Evolutionary conservation across 1,140 invertebrate genomes (phyloP), one percentile per base, ranked within the genome.

Genomic region (Pachyrhynchus sulphureomaculatus): DNA sequence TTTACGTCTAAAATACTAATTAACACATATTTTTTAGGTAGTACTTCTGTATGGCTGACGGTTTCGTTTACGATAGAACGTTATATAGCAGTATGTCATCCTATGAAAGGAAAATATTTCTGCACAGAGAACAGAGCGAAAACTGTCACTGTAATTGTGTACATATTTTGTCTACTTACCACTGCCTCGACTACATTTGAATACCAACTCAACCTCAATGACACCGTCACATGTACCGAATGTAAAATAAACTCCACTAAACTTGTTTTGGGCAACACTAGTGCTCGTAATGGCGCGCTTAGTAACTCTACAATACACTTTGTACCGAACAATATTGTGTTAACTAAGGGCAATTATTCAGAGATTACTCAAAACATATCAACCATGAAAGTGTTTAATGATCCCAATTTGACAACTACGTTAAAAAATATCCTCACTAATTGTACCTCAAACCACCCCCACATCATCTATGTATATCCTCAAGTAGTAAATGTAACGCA

Each of bases 11-110:
- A n/a, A n/a, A n/a, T n/a, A n/a, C n/a, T n/a, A n/a, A n/a, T n/a
- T n/a, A n/a, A n/a, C n/a, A n/a, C n/a, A n/a, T n/a, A n/a, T 47
- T 61, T 72, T 77, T 13, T 71, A 86, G 85, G 83, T 65, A 88
- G 86, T 73, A 85, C 86, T 26, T 89, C 86, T 17, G 86, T 89
- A 29, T 91, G 88, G 88, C 76, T 91, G 45, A 89, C 87, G 21
- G 87, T 90, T 2, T 85, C 86, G 23, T 91, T 91, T 72, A 91
- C 89, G 2, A 80, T 90, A 51, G 89, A 91, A 75, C 76, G 88
- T 36, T 91, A 89, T 78, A 86, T 91, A 47, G 88, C 86, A 21
- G 87, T 91, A 4, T 86, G 87, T 63, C 84, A 89, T 78, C 89
- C 89, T 17, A 86, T 91, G 69, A 82, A 84, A 62, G 86, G 89